These are phyloP conservation scores for Heliothis peltigera DNA, from an alignment of 2,888 invertebrate genomes.

Conservation along the genomic window DNA sequence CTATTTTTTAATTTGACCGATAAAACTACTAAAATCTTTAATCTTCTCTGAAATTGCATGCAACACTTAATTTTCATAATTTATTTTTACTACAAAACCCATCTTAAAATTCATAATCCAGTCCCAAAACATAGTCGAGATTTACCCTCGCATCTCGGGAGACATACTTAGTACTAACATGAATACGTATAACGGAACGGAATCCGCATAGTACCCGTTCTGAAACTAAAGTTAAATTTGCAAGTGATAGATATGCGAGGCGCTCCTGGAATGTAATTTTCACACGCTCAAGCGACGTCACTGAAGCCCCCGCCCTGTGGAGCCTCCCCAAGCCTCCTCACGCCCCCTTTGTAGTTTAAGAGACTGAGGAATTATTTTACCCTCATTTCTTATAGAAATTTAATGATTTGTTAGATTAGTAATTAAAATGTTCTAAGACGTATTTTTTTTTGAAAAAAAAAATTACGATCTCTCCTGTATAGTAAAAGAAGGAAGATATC, in stretches of 20 bases:
- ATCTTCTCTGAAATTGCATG: too few relatives aligned
- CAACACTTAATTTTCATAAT: neutral
- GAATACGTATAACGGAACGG: conserved; percentile 53
- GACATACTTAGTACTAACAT: conserved; percentile 45
- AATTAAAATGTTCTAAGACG: too few relatives aligned
- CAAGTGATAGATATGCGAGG: conserved; percentile 90
- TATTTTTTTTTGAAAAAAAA: too few relatives aligned
- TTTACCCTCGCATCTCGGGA: conserved; percentile 28
- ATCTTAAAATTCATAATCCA: conserved; percentile 21
- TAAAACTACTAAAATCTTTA: too few relatives aligned
- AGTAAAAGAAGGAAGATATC: too few relatives aligned
- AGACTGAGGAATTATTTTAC: conserved; percentile 37
- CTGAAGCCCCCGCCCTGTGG: conserved; percentile 69
- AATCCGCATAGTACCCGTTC: conserved; percentile 66
- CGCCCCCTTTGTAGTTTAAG: conserved; percentile 61
- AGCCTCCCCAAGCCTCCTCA: conserved; percentile 58
- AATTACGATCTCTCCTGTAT: too few relatives aligned
- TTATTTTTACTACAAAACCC: neutral
- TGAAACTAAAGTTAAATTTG: conserved; percentile 89
- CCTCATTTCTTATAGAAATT: neutral
- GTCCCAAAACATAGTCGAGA: conserved; percentile 2
- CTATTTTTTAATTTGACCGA: too few relatives aligned
- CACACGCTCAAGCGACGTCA: conserved; percentile 87
- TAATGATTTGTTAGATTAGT: too few relatives aligned
- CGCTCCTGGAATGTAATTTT: conserved; percentile 90